A percentile compares a stretch with the other conserved stretches of the same genome.
phyloP scores from a whole-genome alignment of 2,113 vertebrate genomes.

The Butorides virescens region DNA sequence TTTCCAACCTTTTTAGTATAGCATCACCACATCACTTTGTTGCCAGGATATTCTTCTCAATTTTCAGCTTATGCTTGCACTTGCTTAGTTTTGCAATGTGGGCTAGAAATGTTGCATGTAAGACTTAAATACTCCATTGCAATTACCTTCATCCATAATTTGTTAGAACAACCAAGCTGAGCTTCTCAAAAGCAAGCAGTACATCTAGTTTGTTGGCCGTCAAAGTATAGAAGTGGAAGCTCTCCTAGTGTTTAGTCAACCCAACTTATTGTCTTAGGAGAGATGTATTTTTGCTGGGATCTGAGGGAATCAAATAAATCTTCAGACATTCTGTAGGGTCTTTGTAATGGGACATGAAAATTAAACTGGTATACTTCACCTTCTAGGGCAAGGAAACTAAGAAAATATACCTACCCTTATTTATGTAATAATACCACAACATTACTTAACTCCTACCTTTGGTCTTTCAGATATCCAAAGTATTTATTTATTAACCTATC shows the following conservation, averaged over 20 bases:
- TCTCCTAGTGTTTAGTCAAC: background rate
- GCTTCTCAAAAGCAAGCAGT: background rate
- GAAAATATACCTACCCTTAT: background rate
- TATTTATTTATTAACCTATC: background rate
- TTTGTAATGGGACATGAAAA: background rate
- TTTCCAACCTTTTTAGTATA: background rate
- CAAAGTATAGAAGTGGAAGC: background rate
- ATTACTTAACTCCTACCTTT: background rate
- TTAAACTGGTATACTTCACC: background rate
- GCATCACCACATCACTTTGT: background rate
- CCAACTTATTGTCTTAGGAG: background rate
- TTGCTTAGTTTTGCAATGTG: background rate
- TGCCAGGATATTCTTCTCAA: background rate
- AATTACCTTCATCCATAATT: background rate
- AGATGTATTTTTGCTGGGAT: background rate
- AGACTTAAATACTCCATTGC: background rate
- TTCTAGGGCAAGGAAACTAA: background rate
- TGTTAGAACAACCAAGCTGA: background rate
- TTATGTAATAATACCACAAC: background rate
- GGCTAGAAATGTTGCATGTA: background rate
- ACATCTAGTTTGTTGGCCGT: background rate
- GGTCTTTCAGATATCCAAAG: background rate
- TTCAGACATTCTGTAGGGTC: background rate
- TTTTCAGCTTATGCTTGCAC: background rate
- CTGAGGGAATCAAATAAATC: background rate